Conservation (phyloP, 2,888 invertebrate species). For the Criorhina ranunculi region DNA sequence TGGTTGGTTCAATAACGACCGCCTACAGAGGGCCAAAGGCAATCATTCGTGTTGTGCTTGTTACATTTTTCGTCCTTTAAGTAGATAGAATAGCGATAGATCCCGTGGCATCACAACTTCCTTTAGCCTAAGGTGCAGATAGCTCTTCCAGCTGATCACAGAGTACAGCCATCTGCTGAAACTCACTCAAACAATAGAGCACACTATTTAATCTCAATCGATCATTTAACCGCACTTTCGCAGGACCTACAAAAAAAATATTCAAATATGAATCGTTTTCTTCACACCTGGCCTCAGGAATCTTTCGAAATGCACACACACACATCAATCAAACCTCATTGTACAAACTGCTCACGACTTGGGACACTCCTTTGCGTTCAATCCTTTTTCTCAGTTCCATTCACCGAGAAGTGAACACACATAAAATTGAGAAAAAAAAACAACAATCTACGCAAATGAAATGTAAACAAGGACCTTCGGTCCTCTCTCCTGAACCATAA, state of each 20-base stretch:
- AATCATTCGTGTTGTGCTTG: too few relatives aligned
- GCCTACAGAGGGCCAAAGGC: too few relatives aligned
- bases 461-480: slow-evolving; percentile 60
- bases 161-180: slow-evolving; percentile 2
- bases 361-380: slow-evolving; percentile 49
- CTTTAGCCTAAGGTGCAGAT: too few relatives aligned
- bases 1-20: too few relatives aligned
- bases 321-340: slow-evolving; percentile 53
- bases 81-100: too few relatives aligned
- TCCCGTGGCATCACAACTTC: too few relatives aligned
- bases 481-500: slow-evolving; percentile 36
- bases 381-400: slow-evolving; percentile 19
- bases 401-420: not conserved
- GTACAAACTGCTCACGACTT: slow-evolving; percentile 19
- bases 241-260: not conserved
- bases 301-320: slow-evolving; percentile 24
- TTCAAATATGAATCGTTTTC: slow-evolving; percentile 14
- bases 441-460: slow-evolving; percentile 41
- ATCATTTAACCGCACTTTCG: slow-evolving; percentile 27
- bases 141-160: not conserved
- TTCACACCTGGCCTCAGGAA: slow-evolving; percentile 37
- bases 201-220: slow-evolving; percentile 51
- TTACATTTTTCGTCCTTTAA: too few relatives aligned
- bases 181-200: not conserved
- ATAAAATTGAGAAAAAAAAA: slow-evolving; percentile 26